A percentile compares a stretch with the other conserved stretches of the same genome.
Evolutionary conservation across 2,113 vertebrate species (phyloP).

Genomic region (Crypturellus undulatus): DNA sequence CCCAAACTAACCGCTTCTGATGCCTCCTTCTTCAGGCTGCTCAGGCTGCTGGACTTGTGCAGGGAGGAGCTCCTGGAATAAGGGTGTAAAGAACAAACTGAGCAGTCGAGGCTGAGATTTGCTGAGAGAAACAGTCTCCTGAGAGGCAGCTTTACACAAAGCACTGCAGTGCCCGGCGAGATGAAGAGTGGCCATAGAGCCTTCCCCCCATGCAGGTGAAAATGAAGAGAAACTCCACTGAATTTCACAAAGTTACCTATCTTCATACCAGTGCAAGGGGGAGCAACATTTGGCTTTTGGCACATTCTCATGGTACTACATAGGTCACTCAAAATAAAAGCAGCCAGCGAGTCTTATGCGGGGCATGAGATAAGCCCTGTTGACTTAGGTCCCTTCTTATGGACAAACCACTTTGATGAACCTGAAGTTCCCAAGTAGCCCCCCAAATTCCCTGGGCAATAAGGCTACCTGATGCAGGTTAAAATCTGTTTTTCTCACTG

Average conservation of each 20-base stretch:
- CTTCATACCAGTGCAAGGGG: not conserved
- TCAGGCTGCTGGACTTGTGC: conserved; percentile 83
- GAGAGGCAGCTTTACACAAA: not conserved
- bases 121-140: not conserved
- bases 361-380: not conserved
- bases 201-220: not conserved
- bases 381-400: not conserved
- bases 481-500: not conserved
- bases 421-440: not conserved
- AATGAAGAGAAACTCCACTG: not conserved
- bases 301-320: not conserved
- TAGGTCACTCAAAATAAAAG: not conserved
- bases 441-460: not conserved
- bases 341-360: not conserved
- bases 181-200: not conserved
- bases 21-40: conserved; percentile 80
- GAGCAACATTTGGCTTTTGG: not conserved
- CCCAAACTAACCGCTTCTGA: conserved; percentile 80
- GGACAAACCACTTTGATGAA: not conserved
- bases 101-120: not conserved
- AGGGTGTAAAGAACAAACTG: not conserved
- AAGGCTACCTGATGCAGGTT: not conserved
- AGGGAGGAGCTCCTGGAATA: conserved; percentile 78
- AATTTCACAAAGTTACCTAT: not conserved
- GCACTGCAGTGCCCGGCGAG: not conserved